phyloP scores from a whole-genome alignment of 1,140 invertebrate species.

The Dendrolimus kikuchii region DNA sequence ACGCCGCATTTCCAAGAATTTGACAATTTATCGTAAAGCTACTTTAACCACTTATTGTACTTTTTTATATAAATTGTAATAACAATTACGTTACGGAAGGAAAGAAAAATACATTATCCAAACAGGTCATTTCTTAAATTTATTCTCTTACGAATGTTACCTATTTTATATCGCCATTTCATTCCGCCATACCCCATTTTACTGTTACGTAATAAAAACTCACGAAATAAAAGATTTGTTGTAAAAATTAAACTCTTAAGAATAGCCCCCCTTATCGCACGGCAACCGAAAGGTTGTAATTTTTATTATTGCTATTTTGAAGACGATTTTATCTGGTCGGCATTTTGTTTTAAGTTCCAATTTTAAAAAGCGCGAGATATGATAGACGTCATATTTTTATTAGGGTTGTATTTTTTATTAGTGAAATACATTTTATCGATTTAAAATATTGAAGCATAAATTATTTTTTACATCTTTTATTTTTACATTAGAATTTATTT shows the following conservation, averaged over 20 bases:
- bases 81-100: no score
- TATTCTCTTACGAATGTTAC: conserved; percentile 35
- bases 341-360: conserved; percentile 54
- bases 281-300: conserved; percentile 39
- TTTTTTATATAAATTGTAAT: no score
- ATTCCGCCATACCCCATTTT: conserved; percentile 38
- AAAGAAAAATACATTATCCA: no score
- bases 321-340: conserved; percentile 26
- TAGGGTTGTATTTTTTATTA: conserved; percentile 28
- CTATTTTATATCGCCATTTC: conserved; percentile 41
- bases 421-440: conserved; percentile 8
- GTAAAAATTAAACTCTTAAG: conserved; percentile 60
- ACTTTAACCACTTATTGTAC: no score
- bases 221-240: conserved; percentile 50
- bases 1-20: no score
- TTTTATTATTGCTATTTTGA: conserved; percentile 52
- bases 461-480: no score
- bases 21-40: no score
- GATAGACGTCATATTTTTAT: conserved; percentile 43
- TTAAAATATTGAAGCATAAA: no score
- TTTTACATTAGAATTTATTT: no score
- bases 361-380: conserved; percentile 46
- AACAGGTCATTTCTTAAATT: conserved; percentile 17
- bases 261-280: conserved; percentile 38
- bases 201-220: conserved; percentile 41